These are phyloP conservation scores for Plectropomus leopardus DNA, from an alignment of 2,113 vertebrate species.

Conservation along the genomic window DNA sequence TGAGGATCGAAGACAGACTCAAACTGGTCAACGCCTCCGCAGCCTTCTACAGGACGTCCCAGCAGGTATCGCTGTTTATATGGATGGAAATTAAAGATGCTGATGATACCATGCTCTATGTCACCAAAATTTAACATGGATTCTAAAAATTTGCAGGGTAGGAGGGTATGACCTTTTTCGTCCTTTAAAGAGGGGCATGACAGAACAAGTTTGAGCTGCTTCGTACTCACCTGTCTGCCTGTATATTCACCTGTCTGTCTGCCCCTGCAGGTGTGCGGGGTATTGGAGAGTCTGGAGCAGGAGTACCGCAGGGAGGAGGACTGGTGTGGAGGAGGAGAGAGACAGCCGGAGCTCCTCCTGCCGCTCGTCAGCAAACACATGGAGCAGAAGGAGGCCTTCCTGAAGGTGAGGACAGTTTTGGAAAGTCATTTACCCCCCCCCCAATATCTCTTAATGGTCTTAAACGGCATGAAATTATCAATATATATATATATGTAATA, in stretches of 20 bases:
- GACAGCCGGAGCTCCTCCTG: constrained; percentile 92
- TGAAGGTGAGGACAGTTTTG: constrained; percentile 76
- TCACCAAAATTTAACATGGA: no score
- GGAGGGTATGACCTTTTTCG: no score
- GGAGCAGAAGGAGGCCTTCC: constrained; percentile 99
- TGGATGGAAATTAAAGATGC: no score
- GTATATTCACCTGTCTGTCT: background rate
- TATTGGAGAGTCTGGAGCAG: constrained; percentile 97
- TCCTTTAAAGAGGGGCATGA: no score
- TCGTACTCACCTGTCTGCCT: background rate
- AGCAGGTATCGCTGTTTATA: constrained; percentile 91
- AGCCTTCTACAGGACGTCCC: constrained; percentile 98
- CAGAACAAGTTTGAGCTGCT: no score
- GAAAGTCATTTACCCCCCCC: no score
- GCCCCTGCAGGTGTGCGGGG: constrained; percentile 92
- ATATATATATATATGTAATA: no score
- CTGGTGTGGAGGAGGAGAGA: constrained; percentile 97
- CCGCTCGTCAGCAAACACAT: constrained; percentile 98
- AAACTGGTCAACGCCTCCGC: constrained; percentile 98
- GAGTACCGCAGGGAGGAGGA: constrained; percentile 98
- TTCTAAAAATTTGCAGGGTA: no score
- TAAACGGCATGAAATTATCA: no score
- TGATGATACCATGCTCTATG: no score
- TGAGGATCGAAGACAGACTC: constrained; percentile 97
- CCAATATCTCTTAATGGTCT: background rate